Evolutionary conservation across 2,797 vertebrate species (phyloP).

Genomic region (Apodemus agrarius): DNA sequence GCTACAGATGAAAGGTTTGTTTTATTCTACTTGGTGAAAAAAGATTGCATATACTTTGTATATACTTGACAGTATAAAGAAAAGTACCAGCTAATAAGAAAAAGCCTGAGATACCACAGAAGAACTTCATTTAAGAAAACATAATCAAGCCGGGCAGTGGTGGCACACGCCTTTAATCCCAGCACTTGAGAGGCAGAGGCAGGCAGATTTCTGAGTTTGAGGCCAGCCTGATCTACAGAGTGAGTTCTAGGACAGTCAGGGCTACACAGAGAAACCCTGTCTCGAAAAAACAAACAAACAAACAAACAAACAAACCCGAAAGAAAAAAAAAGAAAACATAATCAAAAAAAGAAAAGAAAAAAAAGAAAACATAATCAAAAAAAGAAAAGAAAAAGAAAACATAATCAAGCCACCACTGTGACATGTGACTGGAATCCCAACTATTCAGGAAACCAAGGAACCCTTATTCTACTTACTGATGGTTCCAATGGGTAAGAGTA

Average conservation of each 20-base stretch:
- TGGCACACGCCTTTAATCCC: no score
- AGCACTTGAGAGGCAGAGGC: no score
- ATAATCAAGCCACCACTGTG: neutral
- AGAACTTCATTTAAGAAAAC: slow-evolving; percentile 55
- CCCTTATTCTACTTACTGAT: neutral
- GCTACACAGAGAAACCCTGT: no score
- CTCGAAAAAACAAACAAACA: no score
- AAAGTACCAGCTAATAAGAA: neutral
- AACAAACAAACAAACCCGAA: no score
- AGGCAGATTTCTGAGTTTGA: no score
- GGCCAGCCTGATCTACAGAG: no score
- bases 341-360: no score
- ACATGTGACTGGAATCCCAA: neutral
- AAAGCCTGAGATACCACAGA: slow-evolving; percentile 23
- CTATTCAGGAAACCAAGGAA: neutral
- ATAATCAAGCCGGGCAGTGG: neutral
- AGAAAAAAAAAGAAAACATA: no score
- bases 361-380: no score
- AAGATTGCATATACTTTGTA: neutral
- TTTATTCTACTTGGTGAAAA: neutral
- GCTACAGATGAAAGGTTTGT: neutral
- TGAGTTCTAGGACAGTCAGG: no score
- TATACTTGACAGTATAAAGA: neutral
- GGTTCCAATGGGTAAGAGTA: neutral
- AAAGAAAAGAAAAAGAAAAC: neutral